A percentile compares a stretch with the other conserved stretches of the same genome.
Evolutionary conservation across 2,113 vertebrate species (phyloP).

Genomic region (Aphyosemion australe): DNA sequence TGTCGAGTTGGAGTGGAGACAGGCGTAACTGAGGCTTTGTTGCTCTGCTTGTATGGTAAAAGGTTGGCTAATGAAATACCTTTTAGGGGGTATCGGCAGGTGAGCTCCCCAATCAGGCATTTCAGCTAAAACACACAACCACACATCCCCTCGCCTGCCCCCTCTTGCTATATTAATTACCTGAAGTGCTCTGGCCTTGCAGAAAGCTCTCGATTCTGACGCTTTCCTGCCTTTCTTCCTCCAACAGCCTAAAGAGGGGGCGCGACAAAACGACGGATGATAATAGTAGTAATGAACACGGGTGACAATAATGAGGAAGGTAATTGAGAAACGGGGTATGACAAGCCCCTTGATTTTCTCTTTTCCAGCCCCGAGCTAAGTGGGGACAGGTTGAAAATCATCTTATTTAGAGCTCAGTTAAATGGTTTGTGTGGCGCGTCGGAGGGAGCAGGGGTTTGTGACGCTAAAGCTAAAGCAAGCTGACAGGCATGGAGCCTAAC

Average conservation of each 20-base stretch:
- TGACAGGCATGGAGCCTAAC: conserved; percentile 55
- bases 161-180: conserved; percentile 90
- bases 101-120: conserved; percentile 85
- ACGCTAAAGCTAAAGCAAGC: conserved; percentile 43
- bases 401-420: conserved; percentile 61
- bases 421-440: conserved; percentile 41
- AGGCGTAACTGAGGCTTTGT: conserved; percentile 88
- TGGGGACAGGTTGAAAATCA: conserved; percentile 66
- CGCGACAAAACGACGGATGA: conserved; percentile 61
- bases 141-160: conserved; percentile 84
- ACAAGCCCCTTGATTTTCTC: conserved; percentile 48
- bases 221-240: conserved; percentile 57
- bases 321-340: conserved; percentile 71
- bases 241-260: conserved; percentile 62
- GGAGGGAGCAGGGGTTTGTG: conserved; percentile 36
- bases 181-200: conserved; percentile 85
- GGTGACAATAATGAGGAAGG: conserved; percentile 71
- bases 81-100: conserved; percentile 91
- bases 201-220: conserved; percentile 76
- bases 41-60: conserved; percentile 84
- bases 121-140: conserved; percentile 61
- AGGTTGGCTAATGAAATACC: conserved; percentile 90
- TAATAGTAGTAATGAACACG: conserved; percentile 69
- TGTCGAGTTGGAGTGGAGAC: conserved; percentile 92
- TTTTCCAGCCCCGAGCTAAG: conserved; percentile 60